phyloP scores from a whole-genome alignment of 2,113 vertebrate genomes.

The Seriola dumerili region DNA sequence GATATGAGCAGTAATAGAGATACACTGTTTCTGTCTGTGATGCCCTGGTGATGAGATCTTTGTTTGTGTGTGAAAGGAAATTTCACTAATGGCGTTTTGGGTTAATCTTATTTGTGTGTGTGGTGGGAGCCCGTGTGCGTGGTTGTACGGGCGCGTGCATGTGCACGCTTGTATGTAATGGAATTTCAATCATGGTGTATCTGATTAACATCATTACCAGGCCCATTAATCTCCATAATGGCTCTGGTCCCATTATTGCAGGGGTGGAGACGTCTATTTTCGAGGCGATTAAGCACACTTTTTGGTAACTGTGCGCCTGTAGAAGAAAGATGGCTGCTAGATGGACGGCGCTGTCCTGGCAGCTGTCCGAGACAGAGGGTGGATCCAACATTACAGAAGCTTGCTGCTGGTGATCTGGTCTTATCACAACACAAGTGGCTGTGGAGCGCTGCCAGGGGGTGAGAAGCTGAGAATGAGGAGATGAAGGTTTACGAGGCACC shows the following conservation, averaged over 20 bases:
- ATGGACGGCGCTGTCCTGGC: conserved; percentile 41
- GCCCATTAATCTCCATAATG: conserved; percentile 85
- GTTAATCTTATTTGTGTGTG: conserved; percentile 48
- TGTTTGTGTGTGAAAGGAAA: conserved; percentile 40
- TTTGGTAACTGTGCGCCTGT: conserved; percentile 45
- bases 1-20: conserved; percentile 14
- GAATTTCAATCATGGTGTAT: conserved; percentile 79
- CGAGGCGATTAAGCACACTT: conserved; percentile 79
- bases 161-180: conserved; percentile 53
- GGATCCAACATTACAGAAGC: conserved; percentile 32
- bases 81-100: conserved; percentile 50
- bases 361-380: conserved; percentile 53
- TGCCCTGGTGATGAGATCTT: conserved; percentile 52
- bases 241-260: conserved; percentile 76
- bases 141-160: not conserved
- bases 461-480: conserved; percentile 34
- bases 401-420: conserved; percentile 39
- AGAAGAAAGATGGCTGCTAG: conserved; percentile 38
- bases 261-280: conserved; percentile 81
- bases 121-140: not conserved
- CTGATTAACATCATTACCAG: conserved; percentile 84
- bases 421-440: conserved; percentile 44
- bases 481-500: conserved; percentile 35
- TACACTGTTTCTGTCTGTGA: conserved; percentile 14
- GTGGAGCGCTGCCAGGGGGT: conserved; percentile 34